Percentiles rank a stretch among this genome's conserved stretches.
These are phyloP conservation scores for Nymphalis io DNA, from an alignment of 1,140 invertebrate genomes.

Conservation along the genomic window DNA sequence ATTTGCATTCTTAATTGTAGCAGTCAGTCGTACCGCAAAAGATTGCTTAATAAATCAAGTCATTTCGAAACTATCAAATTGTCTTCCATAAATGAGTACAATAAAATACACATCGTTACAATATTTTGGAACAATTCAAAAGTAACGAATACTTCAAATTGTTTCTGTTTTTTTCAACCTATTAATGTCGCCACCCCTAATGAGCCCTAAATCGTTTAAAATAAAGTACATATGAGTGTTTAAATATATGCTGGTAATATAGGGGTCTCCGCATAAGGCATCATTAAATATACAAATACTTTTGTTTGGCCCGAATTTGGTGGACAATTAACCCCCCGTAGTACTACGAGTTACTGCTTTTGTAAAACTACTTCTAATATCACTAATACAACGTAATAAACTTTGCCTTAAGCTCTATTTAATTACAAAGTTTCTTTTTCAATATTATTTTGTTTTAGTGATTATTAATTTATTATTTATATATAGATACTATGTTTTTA, in stretches of 20 bases:
- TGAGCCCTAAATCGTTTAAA: not conserved
- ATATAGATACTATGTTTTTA: too few species aligned
- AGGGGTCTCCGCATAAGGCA: slow-evolving; percentile 2
- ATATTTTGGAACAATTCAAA: slow-evolving; percentile 3
- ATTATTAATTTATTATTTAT: too few species aligned
- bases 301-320: not conserved
- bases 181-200: not conserved
- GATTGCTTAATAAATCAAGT: too few species aligned
- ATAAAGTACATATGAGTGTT: not conserved
- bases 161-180: slow-evolving; percentile 8
- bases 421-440: too few species aligned
- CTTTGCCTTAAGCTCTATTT: too few species aligned
- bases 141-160: slow-evolving; percentile 7
- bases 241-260: too few species aligned
- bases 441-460: too few species aligned
- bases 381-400: not conserved
- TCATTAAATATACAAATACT: slow-evolving; percentile 10
- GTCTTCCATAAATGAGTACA: too few species aligned
- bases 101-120: not conserved
- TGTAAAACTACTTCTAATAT: not conserved
- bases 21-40: too few species aligned
- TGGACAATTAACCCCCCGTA: not conserved
- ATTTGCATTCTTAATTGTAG: too few species aligned
- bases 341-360: not conserved
- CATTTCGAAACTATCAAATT: too few species aligned